A percentile compares a stretch with the other conserved stretches of the same genome.
Conservation (phyloP, 2,113 vertebrate genomes). For the Tauraco erythrolophus region DNA sequence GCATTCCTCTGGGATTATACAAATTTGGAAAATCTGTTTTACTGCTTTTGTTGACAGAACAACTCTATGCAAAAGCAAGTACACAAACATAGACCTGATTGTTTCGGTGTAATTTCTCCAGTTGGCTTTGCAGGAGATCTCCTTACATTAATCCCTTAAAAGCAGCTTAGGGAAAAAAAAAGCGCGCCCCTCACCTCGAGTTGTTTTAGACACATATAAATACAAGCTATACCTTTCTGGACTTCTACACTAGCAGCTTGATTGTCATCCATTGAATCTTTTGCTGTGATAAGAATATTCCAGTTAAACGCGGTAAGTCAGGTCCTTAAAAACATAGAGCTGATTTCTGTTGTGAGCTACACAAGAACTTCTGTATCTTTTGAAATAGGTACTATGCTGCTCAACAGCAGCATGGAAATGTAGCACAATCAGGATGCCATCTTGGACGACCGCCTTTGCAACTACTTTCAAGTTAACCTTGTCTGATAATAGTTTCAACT, state of each 20-base stretch:
- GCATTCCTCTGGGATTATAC: neutral
- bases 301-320: neutral
- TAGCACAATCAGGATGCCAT: neutral
- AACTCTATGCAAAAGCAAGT: neutral
- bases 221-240: neutral
- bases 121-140: neutral
- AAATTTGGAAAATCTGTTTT: neutral
- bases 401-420: neutral
- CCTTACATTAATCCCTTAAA: neutral
- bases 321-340: neutral
- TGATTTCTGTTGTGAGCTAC: neutral
- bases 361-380: neutral
- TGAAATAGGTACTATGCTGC: neutral
- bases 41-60: neutral
- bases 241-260: neutral
- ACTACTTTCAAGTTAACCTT: neutral
- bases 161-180: neutral
- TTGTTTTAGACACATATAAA: neutral
- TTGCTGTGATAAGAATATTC: neutral
- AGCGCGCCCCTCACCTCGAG: neutral
- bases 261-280: neutral
- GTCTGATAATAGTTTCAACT: neutral
- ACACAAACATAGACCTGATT: neutral
- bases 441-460: neutral
- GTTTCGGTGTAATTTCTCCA: neutral